phyloP scores from a whole-genome alignment of 2,888 invertebrate species.

The Cerceris ruficornis region DNA sequence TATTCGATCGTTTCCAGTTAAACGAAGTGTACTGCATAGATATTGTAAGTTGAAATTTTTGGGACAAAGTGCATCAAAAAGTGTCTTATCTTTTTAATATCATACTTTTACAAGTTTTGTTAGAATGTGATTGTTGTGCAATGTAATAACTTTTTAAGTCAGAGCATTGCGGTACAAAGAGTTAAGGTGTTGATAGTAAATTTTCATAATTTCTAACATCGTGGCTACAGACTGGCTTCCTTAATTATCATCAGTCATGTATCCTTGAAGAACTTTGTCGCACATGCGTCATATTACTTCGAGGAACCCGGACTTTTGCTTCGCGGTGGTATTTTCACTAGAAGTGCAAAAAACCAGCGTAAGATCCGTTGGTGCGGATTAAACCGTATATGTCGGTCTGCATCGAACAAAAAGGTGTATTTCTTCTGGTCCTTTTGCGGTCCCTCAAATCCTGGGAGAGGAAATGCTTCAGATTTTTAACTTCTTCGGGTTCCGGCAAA shows the following conservation, averaged over 20 bases:
- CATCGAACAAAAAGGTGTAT: constrained; percentile 40
- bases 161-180: too few species aligned
- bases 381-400: constrained; percentile 59
- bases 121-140: too few species aligned
- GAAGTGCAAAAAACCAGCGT: constrained; percentile 58
- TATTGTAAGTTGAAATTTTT: too few species aligned
- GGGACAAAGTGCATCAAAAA: too few species aligned
- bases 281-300: constrained; percentile 58
- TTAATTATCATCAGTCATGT: constrained; percentile 60
- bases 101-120: too few species aligned
- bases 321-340: constrained; percentile 63
- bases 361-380: constrained; percentile 67
- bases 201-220: constrained; percentile 30
- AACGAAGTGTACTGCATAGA: too few species aligned
- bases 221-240: constrained; percentile 18
- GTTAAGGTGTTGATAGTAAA: too few species aligned
- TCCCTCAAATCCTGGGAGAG: constrained; percentile 48
- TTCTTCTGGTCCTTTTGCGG: constrained; percentile 50
- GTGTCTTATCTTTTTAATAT: too few species aligned
- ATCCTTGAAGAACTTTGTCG: constrained; percentile 62
- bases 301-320: constrained; percentile 47
- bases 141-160: too few species aligned
- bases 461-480: constrained; percentile 60
- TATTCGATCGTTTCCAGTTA: too few species aligned
- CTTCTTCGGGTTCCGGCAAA: constrained; percentile 31